phyloP scores from a whole-genome alignment of 2,797 vertebrate species.

The Acanthiza pusilla region DNA sequence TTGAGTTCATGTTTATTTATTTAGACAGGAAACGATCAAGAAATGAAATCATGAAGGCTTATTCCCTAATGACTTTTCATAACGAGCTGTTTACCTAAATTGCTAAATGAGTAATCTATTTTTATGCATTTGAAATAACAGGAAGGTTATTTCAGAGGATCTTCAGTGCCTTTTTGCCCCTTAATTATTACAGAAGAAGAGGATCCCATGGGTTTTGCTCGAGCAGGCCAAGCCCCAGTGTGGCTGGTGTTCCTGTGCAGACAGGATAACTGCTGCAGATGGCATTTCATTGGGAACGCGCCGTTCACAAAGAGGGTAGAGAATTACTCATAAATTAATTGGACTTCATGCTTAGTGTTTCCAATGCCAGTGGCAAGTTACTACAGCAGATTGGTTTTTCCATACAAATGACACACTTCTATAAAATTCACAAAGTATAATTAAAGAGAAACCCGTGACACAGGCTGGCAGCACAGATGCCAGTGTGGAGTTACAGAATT shows the following conservation, averaged over 20 bases:
- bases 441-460: not conserved
- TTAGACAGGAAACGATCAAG: constrained; percentile 60
- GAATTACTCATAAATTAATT: not conserved
- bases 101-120: constrained; percentile 41
- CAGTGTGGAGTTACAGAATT: not conserved
- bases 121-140: constrained; percentile 44
- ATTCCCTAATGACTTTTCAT: constrained; percentile 47
- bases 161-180: not conserved
- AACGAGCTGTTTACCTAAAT: constrained; percentile 54
- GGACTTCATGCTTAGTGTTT: not conserved
- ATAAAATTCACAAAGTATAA: not conserved
- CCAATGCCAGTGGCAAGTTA: not conserved
- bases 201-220: not conserved
- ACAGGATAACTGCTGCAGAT: not conserved
- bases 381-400: not conserved
- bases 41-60: constrained; percentile 63
- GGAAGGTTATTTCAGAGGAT: constrained; percentile 33
- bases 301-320: not conserved
- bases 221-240: not conserved
- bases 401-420: not conserved
- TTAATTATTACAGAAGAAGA: not conserved
- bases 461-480: not conserved
- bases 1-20: constrained; percentile 60
- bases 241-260: not conserved
- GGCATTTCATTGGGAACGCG: not conserved